Evolutionary conservation across 2,888 invertebrate genomes (phyloP).

Genomic region (Drosophila lacicola): DNA sequence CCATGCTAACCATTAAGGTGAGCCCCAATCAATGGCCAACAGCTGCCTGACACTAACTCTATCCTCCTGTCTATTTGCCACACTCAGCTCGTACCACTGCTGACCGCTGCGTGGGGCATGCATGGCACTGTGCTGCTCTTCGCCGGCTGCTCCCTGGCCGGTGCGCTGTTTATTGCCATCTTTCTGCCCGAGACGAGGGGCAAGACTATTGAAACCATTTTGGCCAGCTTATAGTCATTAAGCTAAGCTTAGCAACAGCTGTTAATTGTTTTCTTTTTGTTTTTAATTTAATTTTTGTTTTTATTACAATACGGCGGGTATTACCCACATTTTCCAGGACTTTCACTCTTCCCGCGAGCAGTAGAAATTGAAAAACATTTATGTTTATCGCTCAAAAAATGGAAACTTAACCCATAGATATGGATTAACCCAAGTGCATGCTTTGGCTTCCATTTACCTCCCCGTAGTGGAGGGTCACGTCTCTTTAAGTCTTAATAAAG

Average conservation of each 20-base stretch:
- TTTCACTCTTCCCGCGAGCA: no score
- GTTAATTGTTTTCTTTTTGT: slow-evolving; percentile 17
- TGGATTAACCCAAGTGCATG: no score
- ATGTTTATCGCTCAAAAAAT: no score
- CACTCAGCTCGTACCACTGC: slow-evolving; percentile 73
- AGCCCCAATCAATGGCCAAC: background rate
- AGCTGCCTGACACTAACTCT: background rate
- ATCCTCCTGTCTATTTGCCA: slow-evolving; percentile 12
- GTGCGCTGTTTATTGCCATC: slow-evolving; percentile 75
- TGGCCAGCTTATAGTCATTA: slow-evolving; percentile 66
- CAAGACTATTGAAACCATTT: slow-evolving; percentile 79
- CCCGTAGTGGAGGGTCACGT: no score
- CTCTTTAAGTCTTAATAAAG: no score
- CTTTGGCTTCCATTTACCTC: no score
- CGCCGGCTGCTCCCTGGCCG: slow-evolving; percentile 69
- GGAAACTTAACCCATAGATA: no score
- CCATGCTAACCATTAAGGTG: slow-evolving; percentile 72
- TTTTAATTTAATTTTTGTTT: slow-evolving; percentile 21
- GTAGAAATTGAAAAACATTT: no score
- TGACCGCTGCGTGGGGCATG: slow-evolving; percentile 75
- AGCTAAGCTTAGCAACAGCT: background rate
- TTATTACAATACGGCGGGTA: slow-evolving; percentile 2
- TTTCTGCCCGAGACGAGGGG: slow-evolving; percentile 84
- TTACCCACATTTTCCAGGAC: no score
- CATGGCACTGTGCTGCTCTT: slow-evolving; percentile 82